Evolutionary conservation across 2,797 vertebrate genomes (phyloP), one percentile per base, ranked within the genome.

Genomic region (Danio albolineatus): DNA sequence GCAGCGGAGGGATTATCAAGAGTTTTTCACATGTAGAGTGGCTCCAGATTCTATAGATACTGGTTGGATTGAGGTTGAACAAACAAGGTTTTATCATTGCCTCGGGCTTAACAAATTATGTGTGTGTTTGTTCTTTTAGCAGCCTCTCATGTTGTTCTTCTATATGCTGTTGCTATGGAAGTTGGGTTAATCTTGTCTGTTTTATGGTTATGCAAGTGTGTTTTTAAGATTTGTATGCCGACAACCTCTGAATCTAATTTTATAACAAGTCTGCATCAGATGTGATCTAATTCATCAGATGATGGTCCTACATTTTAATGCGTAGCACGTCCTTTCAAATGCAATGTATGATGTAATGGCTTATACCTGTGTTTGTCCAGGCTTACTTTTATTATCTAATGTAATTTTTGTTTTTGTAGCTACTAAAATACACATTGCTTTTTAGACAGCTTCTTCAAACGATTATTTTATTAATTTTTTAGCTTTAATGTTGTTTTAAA

Each of bases 1-100:
- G 80, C 86, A 87, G 84, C 21, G 70, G 38, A 78, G 82, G 78
- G 85, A 89, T 89, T 85, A 85, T 85, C 79, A 81, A 83, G 60
- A 72, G 71, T 71, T 87, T 90, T 87, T 82, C 62, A 75, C 81
- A 83, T 85, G 72, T 64, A 57, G 80, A 88, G 78, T 48, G 75
- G 46, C 79, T 72, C 69, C 79, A 85, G 67, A 66, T 78, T 83
- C 71, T 83, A 67, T 56, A 83, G 84, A 83, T 90, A 66, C 85
- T 82, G 53, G 54, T 69, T 13, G 78, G 82, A 86, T 88, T 84
- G 82, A 86, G 64, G 66, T 48, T 66, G 77, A 73, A 21, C 62
- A 48, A 69, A 62, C 53, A 10, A 65, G 59, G 49, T 67, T 76
- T 66, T 43, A 62, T 44, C 19, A 59, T 73, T 9, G 57, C 76